Percentiles rank a stretch among this genome's conserved stretches.
Conservation (phyloP, 2,888 invertebrate genomes). For the Vesta saturnalis region DNA sequence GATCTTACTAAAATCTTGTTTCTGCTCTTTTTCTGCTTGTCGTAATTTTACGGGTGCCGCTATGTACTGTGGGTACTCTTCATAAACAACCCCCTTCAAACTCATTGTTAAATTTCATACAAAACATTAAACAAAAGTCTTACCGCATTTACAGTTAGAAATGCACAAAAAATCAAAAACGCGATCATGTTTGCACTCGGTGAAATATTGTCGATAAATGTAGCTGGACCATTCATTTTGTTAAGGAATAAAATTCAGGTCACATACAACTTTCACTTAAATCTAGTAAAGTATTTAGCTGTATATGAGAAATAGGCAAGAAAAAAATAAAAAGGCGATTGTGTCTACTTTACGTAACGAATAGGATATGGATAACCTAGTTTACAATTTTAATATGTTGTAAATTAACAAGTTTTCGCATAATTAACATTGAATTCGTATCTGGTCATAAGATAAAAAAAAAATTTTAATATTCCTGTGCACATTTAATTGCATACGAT, state of each 20-base stretch:
- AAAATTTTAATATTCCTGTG: too few species aligned
- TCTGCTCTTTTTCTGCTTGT: constrained; percentile 69
- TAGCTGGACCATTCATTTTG: not conserved
- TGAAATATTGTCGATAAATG: constrained; percentile 3
- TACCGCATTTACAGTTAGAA: not conserved
- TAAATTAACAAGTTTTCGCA: too few species aligned
- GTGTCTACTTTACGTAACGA: too few species aligned
- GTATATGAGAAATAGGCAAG: too few species aligned
- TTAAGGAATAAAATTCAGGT: not conserved
- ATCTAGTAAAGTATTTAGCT: not conserved
- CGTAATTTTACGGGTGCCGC: constrained; percentile 42
- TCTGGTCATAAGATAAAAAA: too few species aligned
- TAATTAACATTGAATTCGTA: too few species aligned
- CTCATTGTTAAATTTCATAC: not conserved
- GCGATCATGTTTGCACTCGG: not conserved
- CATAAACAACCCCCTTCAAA: constrained; percentile 20
- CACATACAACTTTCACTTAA: constrained; percentile 12
- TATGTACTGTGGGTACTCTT: constrained; percentile 22
- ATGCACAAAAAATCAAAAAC: not conserved
- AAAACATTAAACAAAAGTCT: not conserved
- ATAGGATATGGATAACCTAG: too few species aligned
- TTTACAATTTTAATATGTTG: too few species aligned
- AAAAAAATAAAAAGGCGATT: too few species aligned
- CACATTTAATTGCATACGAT: too few species aligned
- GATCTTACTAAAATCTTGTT: constrained; percentile 82